phyloP scores from a whole-genome alignment of 2,113 vertebrate genomes.

The Cettia cetti region DNA sequence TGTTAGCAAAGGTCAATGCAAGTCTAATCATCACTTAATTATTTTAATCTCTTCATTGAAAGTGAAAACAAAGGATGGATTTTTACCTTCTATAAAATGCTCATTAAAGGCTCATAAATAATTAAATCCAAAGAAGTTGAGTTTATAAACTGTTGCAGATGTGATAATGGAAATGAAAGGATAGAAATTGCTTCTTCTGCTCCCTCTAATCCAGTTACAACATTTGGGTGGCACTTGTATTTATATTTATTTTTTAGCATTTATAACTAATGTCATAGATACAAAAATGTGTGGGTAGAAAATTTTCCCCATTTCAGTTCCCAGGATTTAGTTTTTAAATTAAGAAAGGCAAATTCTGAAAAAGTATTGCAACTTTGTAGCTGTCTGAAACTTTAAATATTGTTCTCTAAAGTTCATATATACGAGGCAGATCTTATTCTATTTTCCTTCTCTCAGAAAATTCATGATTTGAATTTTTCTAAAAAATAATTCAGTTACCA shows the following conservation, averaged over 20 bases:
- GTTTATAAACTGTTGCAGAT: background rate
- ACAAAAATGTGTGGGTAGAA: accelerated
- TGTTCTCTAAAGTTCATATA: background rate
- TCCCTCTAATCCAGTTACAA: background rate
- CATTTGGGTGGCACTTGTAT: background rate
- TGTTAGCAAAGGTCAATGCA: conserved; percentile 30
- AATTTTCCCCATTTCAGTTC: background rate
- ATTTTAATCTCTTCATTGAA: conserved; percentile 62
- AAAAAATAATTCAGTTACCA: background rate
- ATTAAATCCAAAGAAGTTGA: background rate
- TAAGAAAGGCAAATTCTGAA: background rate
- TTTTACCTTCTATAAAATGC: conserved; percentile 6
- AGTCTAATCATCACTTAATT: conserved; percentile 51
- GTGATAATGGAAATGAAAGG: background rate
- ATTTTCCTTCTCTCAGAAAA: background rate
- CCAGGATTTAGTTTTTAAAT: background rate
- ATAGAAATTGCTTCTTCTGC: background rate
- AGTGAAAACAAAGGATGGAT: conserved; percentile 51
- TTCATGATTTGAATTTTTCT: background rate
- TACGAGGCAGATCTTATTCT: background rate
- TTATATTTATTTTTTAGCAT: background rate
- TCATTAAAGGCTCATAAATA: background rate
- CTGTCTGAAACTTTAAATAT: background rate
- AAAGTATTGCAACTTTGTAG: background rate
- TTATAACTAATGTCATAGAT: background rate